These are phyloP conservation scores for Quadriops clusia DNA, from an alignment of 2,888 invertebrate genomes.

Conservation along the genomic window DNA sequence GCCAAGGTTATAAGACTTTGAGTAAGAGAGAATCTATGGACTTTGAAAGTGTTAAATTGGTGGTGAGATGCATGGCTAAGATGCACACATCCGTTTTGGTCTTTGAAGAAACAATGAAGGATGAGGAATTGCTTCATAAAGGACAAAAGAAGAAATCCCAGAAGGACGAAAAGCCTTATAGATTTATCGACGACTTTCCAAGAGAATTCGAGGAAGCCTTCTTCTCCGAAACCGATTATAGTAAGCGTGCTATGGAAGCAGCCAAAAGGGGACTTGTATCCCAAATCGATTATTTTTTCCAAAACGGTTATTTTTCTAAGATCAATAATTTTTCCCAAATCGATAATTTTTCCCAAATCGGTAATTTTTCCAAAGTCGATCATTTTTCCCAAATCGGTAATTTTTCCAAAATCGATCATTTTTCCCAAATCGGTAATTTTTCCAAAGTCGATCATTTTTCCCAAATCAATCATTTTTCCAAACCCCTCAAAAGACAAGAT, in stretches of 20 bases:
- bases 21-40: slow-evolving; percentile 15
- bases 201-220: slow-evolving; percentile 31
- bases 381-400: no score
- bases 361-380: no score
- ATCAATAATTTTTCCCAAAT: no score
- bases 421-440: no score
- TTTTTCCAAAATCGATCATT: no score
- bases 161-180: slow-evolving; percentile 10
- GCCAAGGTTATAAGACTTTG: slow-evolving; percentile 21
- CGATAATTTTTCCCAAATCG: no score
- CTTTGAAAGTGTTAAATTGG: slow-evolving; percentile 18
- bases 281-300: slow-evolving; percentile 17
- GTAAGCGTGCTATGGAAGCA: slow-evolving; percentile 27
- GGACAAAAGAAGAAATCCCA: slow-evolving; percentile 20
- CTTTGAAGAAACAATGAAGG: slow-evolving; percentile 25
- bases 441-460: no score
- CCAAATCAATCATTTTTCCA: no score
- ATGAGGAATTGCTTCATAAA: slow-evolving; percentile 13
- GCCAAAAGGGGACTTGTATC: slow-evolving; percentile 26
- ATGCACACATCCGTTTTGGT: slow-evolving; percentile 28
- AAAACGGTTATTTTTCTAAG: no score
- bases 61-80: slow-evolving; percentile 21
- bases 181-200: slow-evolving; percentile 10
- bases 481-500: no score
- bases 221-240: slow-evolving; percentile 27